Conservation (phyloP, 1,140 invertebrate species). For the Rhopalosiphum maidis region DNA sequence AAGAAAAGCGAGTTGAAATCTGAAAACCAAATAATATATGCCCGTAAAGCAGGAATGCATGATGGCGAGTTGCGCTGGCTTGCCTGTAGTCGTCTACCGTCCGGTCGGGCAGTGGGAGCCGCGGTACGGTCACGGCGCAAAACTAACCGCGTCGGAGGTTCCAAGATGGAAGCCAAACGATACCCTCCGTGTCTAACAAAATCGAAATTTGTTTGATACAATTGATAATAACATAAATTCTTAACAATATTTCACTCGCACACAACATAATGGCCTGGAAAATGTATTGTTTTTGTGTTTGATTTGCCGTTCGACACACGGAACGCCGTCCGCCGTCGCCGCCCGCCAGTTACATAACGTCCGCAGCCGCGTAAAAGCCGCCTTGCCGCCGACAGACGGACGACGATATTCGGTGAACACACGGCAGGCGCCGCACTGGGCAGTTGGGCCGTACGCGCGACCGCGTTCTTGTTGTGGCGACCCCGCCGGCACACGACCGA, state of each 20-base stretch:
- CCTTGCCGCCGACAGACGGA: background rate
- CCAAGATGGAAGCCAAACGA: conserved; percentile 26
- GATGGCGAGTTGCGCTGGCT: no score
- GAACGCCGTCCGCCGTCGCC: background rate
- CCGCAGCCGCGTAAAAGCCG: background rate
- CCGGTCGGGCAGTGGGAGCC: conserved; percentile 61
- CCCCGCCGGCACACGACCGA: background rate
- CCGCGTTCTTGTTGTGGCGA: background rate
- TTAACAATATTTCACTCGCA: conserved; percentile 35
- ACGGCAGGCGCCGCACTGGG: background rate
- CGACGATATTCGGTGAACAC: background rate
- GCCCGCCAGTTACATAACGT: background rate
- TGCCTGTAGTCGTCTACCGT: conserved; percentile 64
- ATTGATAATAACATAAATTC: conserved; percentile 33
- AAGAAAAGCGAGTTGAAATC: no score
- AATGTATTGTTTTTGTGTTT: background rate
- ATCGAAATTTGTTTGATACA: conserved; percentile 27
- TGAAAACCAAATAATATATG: no score
- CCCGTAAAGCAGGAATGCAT: background rate
- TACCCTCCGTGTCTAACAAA: conserved; percentile 37
- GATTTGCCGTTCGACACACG: background rate
- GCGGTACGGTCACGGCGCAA: background rate
- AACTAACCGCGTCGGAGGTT: background rate
- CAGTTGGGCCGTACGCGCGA: background rate
- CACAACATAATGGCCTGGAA: background rate